Percentiles rank a stretch among this genome's conserved stretches.
phyloP scores from a whole-genome alignment of 2,797 vertebrate species.

The Bovichtus diacanthus region DNA sequence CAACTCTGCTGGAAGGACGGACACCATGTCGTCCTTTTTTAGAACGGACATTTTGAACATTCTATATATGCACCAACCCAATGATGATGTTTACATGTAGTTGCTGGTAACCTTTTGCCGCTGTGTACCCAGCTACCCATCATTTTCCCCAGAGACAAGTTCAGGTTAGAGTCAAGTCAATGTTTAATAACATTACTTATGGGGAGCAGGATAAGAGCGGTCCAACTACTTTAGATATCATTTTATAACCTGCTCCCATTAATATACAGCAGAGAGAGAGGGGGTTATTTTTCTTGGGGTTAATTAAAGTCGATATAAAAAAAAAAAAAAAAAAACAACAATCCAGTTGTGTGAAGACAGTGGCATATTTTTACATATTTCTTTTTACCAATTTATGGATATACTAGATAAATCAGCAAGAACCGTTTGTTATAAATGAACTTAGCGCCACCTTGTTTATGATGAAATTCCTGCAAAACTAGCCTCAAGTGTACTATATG shows the following conservation, averaged over 20 bases:
- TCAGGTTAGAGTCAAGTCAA: background rate
- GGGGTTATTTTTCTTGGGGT: too few relatives aligned
- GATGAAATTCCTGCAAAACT: too few relatives aligned
- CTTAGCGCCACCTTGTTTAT: background rate
- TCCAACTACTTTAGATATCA: background rate
- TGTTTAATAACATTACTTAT: background rate
- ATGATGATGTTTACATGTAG: background rate
- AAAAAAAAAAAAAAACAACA: too few relatives aligned
- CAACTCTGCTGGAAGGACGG: too few relatives aligned
- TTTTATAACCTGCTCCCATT: background rate
- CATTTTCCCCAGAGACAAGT: background rate
- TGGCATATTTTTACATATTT: too few relatives aligned
- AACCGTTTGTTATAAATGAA: accelerated
- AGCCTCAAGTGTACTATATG: too few relatives aligned
- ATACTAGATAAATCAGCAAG: background rate
- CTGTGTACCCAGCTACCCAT: background rate
- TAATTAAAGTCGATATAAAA: too few relatives aligned
- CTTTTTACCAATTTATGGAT: background rate
- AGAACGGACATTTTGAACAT: too few relatives aligned
- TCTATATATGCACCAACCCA: background rate
- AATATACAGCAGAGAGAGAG: background rate
- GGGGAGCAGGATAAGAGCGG: background rate
- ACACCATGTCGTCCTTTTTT: too few relatives aligned
- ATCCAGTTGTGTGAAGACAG: too few relatives aligned
- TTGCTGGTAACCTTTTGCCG: background rate